These are phyloP conservation scores for Nibea albiflora DNA, from an alignment of 2,113 vertebrate species.

Conservation along the genomic window DNA sequence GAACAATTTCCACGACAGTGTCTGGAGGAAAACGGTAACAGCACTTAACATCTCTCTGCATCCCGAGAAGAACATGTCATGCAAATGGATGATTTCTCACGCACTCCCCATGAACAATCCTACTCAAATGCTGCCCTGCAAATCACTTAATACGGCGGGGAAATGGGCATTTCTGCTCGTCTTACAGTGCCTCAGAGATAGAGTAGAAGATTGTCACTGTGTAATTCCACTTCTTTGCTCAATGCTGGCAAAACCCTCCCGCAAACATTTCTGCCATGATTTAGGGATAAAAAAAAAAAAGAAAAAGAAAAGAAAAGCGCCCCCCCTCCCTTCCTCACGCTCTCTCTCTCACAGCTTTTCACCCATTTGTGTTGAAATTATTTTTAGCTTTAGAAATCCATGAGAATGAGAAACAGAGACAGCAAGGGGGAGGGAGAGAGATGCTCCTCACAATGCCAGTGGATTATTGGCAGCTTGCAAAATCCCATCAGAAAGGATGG, in stretches of 20 bases:
- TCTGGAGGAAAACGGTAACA: conserved; percentile 44
- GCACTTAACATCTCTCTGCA: conserved; percentile 57
- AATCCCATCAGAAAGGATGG: conserved; percentile 76
- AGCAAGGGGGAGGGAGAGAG: conserved; percentile 14
- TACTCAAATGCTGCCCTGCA: conserved; percentile 67
- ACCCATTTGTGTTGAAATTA: conserved; percentile 70
- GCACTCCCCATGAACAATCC: conserved; percentile 56
- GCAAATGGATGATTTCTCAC: conserved; percentile 69
- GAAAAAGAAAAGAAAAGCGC: neutral
- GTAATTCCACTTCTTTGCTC: conserved; percentile 73
- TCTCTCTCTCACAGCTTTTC: conserved; percentile 38
- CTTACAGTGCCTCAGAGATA: conserved; percentile 68
- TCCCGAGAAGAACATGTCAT: conserved; percentile 66
- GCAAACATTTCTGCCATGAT: conserved; percentile 71
- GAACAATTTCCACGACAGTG: conserved; percentile 59
- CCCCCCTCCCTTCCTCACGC: neutral
- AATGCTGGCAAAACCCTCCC: conserved; percentile 56
- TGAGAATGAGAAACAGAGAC: conserved; percentile 50
- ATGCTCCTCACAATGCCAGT: conserved; percentile 56
- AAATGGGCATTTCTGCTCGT: conserved; percentile 68
- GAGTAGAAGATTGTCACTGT: conserved; percentile 73
- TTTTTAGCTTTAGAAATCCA: conserved; percentile 76
- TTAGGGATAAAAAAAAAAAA: conserved; percentile 57
- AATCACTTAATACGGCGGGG: conserved; percentile 74
- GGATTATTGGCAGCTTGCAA: conserved; percentile 78